A percentile compares a stretch with the other conserved stretches of the same genome.
phyloP scores from a whole-genome alignment of 2,113 vertebrate genomes.

The Triplophysa dalaica region DNA sequence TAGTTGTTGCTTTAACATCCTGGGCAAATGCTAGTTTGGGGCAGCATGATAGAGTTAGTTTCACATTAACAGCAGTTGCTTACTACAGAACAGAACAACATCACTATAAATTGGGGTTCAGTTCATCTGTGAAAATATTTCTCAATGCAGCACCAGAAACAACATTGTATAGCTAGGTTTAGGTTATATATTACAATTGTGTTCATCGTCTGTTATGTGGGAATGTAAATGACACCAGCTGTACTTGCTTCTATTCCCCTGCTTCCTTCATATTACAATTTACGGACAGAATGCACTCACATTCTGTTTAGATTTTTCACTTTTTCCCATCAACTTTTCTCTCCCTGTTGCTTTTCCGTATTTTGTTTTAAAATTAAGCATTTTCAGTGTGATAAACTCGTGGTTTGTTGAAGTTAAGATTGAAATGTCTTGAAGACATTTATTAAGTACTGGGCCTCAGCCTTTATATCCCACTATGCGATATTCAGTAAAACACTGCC shows the following conservation, averaged over 20 bases:
- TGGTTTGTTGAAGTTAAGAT: constrained; percentile 13
- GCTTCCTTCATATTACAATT: constrained; percentile 1
- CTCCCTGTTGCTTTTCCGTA: neutral
- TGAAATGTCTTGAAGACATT: constrained; percentile 23
- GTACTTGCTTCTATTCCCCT: neutral
- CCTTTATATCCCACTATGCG: neutral
- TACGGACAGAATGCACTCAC: neutral
- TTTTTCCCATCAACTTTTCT: neutral
- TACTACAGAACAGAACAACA: no score
- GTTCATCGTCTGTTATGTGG: neutral
- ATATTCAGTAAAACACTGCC: constrained; percentile 4
- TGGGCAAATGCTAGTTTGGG: neutral
- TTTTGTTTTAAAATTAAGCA: constrained; percentile 12
- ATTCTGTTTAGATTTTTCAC: neutral
- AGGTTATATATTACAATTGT: neutral
- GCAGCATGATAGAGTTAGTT: neutral
- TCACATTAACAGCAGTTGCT: no score
- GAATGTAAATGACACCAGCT: neutral
- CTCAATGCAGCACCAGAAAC: neutral
- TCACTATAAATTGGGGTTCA: no score
- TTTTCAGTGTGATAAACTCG: constrained; percentile 23
- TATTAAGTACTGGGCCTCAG: constrained; percentile 1
- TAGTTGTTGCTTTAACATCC: neutral
- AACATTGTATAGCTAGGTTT: neutral
- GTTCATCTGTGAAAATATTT: no score